Conservation (phyloP, 2,113 vertebrate genomes). For the Heliornis fulica region DNA sequence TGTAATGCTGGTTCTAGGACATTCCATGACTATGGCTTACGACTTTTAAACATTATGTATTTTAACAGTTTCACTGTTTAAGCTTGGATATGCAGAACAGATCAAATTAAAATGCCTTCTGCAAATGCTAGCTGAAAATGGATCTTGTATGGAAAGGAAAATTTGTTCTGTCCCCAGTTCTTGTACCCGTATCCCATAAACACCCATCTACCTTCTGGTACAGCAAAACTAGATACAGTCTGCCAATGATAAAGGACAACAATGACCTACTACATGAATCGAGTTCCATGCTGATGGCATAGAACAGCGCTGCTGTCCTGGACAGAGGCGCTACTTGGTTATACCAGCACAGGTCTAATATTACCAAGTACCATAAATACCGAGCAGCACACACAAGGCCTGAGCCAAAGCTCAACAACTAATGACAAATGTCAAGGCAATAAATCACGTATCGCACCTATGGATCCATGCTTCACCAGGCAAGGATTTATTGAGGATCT, state of each 20-base stretch:
- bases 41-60: neutral
- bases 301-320: neutral
- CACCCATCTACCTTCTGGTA: neutral
- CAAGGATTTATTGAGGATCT: neutral
- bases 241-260: neutral
- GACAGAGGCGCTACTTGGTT: neutral
- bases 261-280: neutral
- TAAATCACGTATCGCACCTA: neutral
- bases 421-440: neutral
- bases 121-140: neutral
- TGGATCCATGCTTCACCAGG: neutral
- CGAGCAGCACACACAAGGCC: neutral
- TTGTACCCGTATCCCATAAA: neutral
- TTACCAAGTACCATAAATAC: no score
- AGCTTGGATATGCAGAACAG: neutral
- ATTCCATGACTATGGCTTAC: neutral
- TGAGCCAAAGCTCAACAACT: neutral
- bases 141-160: neutral
- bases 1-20: neutral
- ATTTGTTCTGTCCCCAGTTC: neutral
- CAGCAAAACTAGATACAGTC: neutral
- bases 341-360: neutral
- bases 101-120: neutral
- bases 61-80: neutral
- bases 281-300: neutral